Evolutionary conservation across 2,113 vertebrate genomes (phyloP).

Genomic region (Stercorarius parasiticus): DNA sequence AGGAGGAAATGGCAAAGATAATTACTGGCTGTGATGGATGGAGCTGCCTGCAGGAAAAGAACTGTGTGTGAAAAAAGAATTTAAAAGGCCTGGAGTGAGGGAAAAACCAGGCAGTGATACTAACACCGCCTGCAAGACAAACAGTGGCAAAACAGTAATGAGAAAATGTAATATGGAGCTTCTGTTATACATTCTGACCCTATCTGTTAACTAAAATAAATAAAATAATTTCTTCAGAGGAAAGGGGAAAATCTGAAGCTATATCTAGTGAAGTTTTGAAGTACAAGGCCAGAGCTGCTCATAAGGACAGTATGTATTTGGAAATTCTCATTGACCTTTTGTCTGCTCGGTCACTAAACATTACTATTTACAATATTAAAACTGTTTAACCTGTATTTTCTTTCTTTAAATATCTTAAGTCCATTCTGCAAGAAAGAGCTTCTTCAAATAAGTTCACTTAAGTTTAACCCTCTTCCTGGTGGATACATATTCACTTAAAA

Average conservation of each 20-base stretch:
- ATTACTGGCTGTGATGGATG: not conserved
- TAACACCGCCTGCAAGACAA: not conserved
- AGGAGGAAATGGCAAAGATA: not conserved
- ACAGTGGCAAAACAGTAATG: not conserved
- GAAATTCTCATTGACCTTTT: not conserved
- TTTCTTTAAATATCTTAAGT: not conserved
- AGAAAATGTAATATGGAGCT: not conserved
- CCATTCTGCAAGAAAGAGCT: not conserved
- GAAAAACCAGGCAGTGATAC: not conserved
- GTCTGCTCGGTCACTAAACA: not conserved
- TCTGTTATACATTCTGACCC: not conserved
- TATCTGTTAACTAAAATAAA: not conserved
- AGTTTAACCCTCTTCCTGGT: not conserved
- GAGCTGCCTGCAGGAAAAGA: not conserved
- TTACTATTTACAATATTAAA: not conserved
- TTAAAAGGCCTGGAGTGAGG: not conserved
- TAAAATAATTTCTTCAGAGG: not conserved
- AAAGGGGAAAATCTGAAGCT: not conserved
- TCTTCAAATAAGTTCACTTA: not conserved
- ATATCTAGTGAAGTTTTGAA: not conserved
- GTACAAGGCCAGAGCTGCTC: not conserved
- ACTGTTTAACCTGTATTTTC: not conserved
- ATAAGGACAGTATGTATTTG: not conserved
- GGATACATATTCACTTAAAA: not conserved
- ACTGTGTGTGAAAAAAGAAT: not conserved